A percentile compares a stretch with the other conserved stretches of the same genome.
These are phyloP conservation scores for Poeciliopsis gracilis DNA, from an alignment of 2,797 vertebrate genomes.

Conservation along the genomic window DNA sequence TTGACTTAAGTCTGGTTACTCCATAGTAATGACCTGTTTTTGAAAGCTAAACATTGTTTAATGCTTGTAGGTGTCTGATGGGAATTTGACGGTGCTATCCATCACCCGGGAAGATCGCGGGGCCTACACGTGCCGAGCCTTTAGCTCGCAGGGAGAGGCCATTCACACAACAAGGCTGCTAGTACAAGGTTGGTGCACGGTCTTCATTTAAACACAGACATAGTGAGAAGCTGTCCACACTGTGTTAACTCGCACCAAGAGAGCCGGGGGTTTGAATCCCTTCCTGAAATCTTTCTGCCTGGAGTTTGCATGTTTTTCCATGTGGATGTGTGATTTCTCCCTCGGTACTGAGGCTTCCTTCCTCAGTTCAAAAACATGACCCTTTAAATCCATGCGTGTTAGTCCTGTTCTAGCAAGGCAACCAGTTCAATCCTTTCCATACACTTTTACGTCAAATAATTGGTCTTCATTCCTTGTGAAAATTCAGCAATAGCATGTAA, in stretches of 20 bases:
- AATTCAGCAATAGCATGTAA: background rate
- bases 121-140: conserved; percentile 94
- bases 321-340: background rate
- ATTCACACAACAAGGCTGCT: conserved; percentile 95
- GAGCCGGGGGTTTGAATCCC: background rate
- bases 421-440: background rate
- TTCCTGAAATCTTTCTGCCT: background rate
- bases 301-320: background rate
- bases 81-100: conserved; percentile 92
- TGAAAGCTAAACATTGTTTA: background rate
- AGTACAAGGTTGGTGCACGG: conserved; percentile 86
- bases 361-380: background rate
- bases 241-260: background rate
- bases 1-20: background rate
- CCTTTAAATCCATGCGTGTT: background rate
- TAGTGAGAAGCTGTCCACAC: background rate
- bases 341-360: background rate
- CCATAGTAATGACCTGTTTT: background rate
- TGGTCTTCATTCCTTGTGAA: background rate
- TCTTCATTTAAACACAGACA: background rate
- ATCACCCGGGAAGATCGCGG: conserved; percentile 92
- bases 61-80: conserved; percentile 87
- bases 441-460: background rate
- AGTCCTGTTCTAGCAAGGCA: background rate
- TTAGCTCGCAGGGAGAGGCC: conserved; percentile 96